Base-by-base conservation (phyloP, 2,113 vertebrate genomes). In the Xerus inauris region DNA sequence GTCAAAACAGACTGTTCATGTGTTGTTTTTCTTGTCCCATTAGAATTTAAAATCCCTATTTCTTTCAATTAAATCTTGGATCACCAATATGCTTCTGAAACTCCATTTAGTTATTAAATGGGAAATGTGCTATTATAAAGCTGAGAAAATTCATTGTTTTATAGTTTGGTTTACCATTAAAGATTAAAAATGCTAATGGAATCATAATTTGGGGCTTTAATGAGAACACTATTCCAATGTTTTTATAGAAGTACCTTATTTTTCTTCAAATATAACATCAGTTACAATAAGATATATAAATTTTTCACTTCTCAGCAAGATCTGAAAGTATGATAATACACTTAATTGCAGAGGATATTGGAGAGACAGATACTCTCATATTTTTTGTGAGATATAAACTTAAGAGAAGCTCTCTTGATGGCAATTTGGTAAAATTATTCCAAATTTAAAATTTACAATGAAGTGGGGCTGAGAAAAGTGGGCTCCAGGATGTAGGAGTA, bases 1-100 rank as follows among this genome's bases (percentile, higher is more conserved):
- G 84, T 95, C 96, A 95, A 96, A 96, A 96, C 96, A 96, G 59
- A 84, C 92, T 95, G 76, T 92, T 89, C 45, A 92, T 89, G 11
- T 97, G 75, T 94, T 96, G 87, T 77, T 96, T 97, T 91, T 51
- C 92, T 96, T 67, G 71, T 84, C 65, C 80, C 45, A 49, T 83
- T 94, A 87, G 73, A 91, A 91, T 96, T 96, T 96, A 84, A 96
- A 94, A 97, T 95, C 93, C 22, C 77, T 93, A 71, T 82, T 82
- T 79, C 71, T 94, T 93, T 95, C 49, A 40, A 32, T 98, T 93
- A 91, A 94, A 75, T 96, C 84, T 95, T 42, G 22, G 10, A 73
- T 59, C 45, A 80, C 71, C 83, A 92, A 64, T 93, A 77, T 83
- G 92, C 80, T 92, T 96, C 94, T 86, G 51, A 62, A 91, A 72